A percentile compares a stretch with the other conserved stretches of the same genome.
Conservation (phyloP, 92 coral and sea anemone species). For the Bergia sp. region DNA sequence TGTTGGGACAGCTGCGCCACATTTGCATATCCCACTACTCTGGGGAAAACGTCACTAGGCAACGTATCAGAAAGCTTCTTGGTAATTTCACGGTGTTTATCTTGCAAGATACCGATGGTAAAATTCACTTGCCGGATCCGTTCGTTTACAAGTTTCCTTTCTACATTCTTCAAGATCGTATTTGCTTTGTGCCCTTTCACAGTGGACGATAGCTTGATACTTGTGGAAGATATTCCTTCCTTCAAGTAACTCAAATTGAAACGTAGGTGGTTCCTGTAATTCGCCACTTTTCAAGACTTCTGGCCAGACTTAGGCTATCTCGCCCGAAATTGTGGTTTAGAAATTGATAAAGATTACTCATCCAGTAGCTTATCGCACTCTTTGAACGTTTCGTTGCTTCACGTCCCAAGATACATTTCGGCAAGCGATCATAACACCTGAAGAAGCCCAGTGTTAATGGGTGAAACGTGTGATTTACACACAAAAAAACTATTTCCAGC, state of each 20-base stretch:
- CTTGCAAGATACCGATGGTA: slow-evolving; percentile 12
- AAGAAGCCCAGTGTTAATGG: too few species aligned
- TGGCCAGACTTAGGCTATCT: slow-evolving; percentile 7
- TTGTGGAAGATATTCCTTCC: neutral
- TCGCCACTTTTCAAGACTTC: neutral
- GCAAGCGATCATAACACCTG: too few species aligned
- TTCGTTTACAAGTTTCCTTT: slow-evolving; percentile 13
- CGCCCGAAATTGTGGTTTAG: neutral
- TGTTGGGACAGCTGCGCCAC: slow-evolving; percentile 3
- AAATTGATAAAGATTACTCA: too few species aligned
- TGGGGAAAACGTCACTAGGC: neutral
- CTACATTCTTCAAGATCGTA: neutral
- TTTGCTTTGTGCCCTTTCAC: neutral
- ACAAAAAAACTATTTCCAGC: too few species aligned
- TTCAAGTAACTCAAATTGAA: slow-evolving; percentile 9
- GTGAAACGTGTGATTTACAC: too few species aligned
- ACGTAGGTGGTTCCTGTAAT: slow-evolving; percentile 1
- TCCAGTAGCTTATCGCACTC: too few species aligned
- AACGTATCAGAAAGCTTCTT: slow-evolving; percentile 2
- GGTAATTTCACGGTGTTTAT: neutral
- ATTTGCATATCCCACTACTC: slow-evolving; percentile 10
- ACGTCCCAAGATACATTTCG: too few species aligned
- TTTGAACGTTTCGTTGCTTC: too few species aligned
- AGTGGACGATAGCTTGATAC: neutral
- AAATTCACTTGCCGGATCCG: slow-evolving; percentile 13